Evolutionary conservation across 2,113 vertebrate species (phyloP).

Genomic region (Miniopterus natalensis): DNA sequence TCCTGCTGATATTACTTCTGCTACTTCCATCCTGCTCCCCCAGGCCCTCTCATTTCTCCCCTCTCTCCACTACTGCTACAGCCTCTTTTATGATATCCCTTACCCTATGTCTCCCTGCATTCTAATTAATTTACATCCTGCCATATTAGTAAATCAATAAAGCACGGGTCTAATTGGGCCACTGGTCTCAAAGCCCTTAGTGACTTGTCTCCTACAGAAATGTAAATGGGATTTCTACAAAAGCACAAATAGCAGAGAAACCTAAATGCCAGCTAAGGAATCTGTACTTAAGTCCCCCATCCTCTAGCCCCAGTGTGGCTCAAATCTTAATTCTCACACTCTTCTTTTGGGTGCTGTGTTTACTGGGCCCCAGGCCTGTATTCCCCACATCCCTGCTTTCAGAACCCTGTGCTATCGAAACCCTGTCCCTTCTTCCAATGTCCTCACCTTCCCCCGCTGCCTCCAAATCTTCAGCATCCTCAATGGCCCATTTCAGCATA

Average conservation of each 20-base stretch:
- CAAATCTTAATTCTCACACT: background rate
- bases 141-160: background rate
- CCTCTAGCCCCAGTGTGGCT: background rate
- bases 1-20: background rate
- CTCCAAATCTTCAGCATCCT: background rate
- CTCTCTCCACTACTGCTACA: background rate
- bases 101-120: background rate
- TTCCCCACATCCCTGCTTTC: background rate
- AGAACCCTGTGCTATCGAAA: background rate
- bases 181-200: background rate
- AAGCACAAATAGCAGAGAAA: background rate
- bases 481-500: background rate
- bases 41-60: background rate
- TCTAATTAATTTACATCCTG: background rate
- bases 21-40: background rate
- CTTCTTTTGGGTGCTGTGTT: background rate
- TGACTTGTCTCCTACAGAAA: conserved; percentile 1
- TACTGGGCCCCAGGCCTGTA: background rate
- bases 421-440: background rate
- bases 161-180: background rate
- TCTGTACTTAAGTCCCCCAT: background rate
- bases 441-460: background rate
- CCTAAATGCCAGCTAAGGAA: background rate
- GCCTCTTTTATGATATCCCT: background rate
- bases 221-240: background rate